A percentile compares a stretch with the other conserved stretches of the same genome.
Evolutionary conservation across 1,140 invertebrate genomes (phyloP).

Genomic region (Trichonephila clavata): DNA sequence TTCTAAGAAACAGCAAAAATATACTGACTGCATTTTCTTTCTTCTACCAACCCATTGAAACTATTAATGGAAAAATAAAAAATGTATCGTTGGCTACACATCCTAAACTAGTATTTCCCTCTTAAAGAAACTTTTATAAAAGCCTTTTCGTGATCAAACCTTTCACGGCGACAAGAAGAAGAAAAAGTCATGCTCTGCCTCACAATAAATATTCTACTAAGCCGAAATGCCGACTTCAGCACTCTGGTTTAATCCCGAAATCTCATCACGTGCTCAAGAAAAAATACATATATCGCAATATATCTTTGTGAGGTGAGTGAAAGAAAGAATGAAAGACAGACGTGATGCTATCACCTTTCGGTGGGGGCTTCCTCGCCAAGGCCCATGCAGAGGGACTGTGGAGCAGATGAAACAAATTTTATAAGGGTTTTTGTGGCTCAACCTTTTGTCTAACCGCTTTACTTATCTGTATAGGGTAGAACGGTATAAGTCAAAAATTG

Average conservation of each 20-base stretch:
- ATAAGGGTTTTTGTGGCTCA: neutral
- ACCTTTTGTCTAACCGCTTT: neutral
- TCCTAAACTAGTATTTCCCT: constrained; percentile 29
- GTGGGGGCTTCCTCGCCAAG: neutral
- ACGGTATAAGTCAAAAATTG: too few relatives aligned
- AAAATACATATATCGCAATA: constrained; percentile 66
- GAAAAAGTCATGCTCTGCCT: constrained; percentile 15
- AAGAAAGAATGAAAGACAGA: constrained; percentile 44
- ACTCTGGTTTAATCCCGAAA: constrained; percentile 60
- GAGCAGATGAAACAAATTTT: neutral
- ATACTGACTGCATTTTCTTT: neutral
- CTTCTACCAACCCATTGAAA: neutral
- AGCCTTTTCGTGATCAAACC: constrained; percentile 62
- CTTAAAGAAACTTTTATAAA: constrained; percentile 44
- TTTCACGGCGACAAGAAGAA: constrained; percentile 20
- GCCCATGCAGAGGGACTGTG: neutral
- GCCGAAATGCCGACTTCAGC: constrained; percentile 65
- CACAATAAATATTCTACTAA: constrained; percentile 73
- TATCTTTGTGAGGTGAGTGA: constrained; percentile 37
- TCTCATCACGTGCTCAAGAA: constrained; percentile 65
- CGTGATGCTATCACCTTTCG: constrained; percentile 35
- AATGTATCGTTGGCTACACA: neutral
- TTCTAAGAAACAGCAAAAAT: too few relatives aligned
- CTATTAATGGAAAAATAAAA: constrained; percentile 4
- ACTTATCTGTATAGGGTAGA: neutral